Evolutionary conservation across 2,113 vertebrate species (phyloP).

Genomic region (Megatriorchis doriae): DNA sequence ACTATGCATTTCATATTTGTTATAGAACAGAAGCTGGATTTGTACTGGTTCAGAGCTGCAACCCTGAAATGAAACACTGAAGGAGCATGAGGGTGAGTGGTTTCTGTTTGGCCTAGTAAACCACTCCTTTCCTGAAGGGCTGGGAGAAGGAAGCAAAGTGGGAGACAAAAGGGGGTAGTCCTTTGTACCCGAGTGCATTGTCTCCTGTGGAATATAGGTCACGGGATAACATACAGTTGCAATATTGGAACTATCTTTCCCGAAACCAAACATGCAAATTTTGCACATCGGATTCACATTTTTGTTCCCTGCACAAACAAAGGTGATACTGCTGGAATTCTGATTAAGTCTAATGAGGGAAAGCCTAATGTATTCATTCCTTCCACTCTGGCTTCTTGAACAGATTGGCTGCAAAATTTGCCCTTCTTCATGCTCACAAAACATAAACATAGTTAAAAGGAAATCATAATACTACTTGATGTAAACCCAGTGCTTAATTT

Average conservation of each 20-base stretch:
- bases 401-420: conserved; percentile 16
- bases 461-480: neutral
- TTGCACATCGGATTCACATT: neutral
- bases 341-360: conserved; percentile 17
- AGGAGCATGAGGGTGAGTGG: neutral
- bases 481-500: neutral
- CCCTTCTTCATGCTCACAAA: neutral
- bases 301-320: conserved; percentile 23
- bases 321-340: neutral
- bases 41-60: neutral
- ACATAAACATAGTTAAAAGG: conserved; percentile 24
- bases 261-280: neutral
- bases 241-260: neutral
- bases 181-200: neutral
- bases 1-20: neutral
- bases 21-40: neutral
- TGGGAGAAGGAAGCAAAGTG: neutral
- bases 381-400: conserved; percentile 11
- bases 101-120: neutral
- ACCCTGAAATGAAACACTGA: neutral
- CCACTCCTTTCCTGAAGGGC: neutral
- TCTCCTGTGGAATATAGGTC: neutral
- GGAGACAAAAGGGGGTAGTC: neutral
- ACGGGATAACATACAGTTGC: neutral
- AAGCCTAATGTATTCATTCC: conserved; percentile 22